These are phyloP conservation scores for Gryllus longicercus DNA, from an alignment of 2,888 invertebrate genomes.

Conservation along the genomic window DNA sequence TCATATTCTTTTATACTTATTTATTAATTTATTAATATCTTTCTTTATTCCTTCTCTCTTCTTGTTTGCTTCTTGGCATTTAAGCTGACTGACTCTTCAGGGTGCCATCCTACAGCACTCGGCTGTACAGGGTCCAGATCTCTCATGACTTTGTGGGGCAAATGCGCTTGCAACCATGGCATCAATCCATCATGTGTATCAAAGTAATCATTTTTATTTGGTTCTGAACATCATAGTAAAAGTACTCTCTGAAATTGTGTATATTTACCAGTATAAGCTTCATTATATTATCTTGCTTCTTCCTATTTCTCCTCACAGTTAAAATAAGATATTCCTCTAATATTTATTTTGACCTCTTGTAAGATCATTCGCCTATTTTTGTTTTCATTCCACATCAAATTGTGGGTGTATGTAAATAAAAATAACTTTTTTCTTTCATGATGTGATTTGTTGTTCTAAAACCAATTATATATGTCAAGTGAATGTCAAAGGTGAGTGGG, in stretches of 20 bases:
- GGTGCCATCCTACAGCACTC: not conserved
- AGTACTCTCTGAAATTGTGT: not conserved
- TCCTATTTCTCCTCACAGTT: not conserved
- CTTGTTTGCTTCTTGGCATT: too few relatives aligned
- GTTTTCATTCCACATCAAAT: not conserved
- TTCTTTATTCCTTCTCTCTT: too few relatives aligned
- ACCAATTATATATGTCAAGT: not conserved
- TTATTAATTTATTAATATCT: too few relatives aligned
- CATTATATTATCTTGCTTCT: not conserved
- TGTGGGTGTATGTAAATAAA: slow-evolving; percentile 2
- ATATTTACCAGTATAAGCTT: not conserved
- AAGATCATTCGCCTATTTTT: slow-evolving; percentile 22
- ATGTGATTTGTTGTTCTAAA: not conserved
- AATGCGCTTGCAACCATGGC: not conserved
- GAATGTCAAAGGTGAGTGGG: slow-evolving; percentile 21
- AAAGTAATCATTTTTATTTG: not conserved
- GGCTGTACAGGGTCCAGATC: slow-evolving; percentile 24
- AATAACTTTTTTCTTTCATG: not conserved
- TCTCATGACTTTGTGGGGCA: slow-evolving; percentile 18
- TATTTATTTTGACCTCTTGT: not conserved
- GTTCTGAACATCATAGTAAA: not conserved
- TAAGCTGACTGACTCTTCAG: too few relatives aligned
- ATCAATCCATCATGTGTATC: not conserved
- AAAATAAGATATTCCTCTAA: not conserved
- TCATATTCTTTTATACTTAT: too few relatives aligned